Evolutionary conservation across 2,113 vertebrate genomes (phyloP).

Genomic region (Brienomyrus longianalis): DNA sequence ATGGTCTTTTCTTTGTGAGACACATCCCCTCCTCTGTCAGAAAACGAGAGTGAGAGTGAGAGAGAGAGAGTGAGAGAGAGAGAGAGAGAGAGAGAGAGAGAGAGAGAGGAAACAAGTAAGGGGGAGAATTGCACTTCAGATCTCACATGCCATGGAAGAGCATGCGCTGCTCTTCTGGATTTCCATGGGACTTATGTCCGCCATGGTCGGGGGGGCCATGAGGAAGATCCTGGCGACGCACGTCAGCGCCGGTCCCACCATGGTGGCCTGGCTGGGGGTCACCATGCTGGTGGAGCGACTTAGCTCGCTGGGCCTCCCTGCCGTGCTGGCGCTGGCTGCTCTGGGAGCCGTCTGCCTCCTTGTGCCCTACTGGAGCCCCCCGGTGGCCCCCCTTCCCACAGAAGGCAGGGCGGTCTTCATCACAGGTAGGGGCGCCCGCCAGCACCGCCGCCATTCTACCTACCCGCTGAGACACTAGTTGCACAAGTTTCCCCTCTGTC

Average conservation of each 20-base stretch:
- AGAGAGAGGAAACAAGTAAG: not conserved
- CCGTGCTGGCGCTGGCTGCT: slow-evolving; percentile 38
- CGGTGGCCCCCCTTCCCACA: slow-evolving; percentile 31
- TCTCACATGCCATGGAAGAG: slow-evolving; percentile 49
- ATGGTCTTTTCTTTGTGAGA: slow-evolving; percentile 36
- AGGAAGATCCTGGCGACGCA: slow-evolving; percentile 55
- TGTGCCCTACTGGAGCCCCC: slow-evolving; percentile 27
- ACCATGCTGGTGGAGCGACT: slow-evolving; percentile 55
- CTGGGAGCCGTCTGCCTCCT: slow-evolving; percentile 45
- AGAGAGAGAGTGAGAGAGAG: not conserved
- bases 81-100: slow-evolving; percentile 8
- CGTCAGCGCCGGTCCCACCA: slow-evolving; percentile 44
- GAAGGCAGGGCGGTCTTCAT: slow-evolving; percentile 57
- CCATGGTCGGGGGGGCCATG: slow-evolving; percentile 48
- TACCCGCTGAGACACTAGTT: not conserved
- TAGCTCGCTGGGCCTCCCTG: slow-evolving; percentile 50
- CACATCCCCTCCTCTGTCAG: slow-evolving; percentile 21
- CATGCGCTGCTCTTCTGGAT: slow-evolving; percentile 59
- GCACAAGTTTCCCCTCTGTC: not conserved
- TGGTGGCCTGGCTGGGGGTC: slow-evolving; percentile 60
- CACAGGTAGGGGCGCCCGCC: slow-evolving; percentile 53
- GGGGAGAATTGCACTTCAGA: not conserved
- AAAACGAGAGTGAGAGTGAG: slow-evolving; percentile 13
- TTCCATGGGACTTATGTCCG: slow-evolving; percentile 49
- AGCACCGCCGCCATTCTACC: not conserved